phyloP scores from a whole-genome alignment of 2,113 vertebrate species.

The Rynchops niger region DNA sequence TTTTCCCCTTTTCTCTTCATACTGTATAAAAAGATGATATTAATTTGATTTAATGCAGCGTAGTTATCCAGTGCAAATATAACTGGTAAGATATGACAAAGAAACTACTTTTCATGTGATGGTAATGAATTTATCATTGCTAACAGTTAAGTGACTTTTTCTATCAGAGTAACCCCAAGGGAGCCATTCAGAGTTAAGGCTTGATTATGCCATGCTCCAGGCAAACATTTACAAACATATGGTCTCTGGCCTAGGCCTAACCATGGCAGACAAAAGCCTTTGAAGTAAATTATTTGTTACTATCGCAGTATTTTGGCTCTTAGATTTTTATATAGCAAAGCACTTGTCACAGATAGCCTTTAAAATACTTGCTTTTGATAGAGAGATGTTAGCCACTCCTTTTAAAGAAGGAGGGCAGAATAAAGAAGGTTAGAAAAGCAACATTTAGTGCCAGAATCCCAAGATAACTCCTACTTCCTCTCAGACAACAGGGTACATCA shows the following conservation, averaged over 20 bases:
- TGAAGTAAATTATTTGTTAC: background rate
- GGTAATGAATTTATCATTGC: background rate
- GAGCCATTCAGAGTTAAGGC: background rate
- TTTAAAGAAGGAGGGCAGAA: background rate
- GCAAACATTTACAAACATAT: background rate
- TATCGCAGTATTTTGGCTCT: background rate
- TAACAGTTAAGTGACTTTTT: background rate
- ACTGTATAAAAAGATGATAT: background rate
- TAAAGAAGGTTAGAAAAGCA: background rate
- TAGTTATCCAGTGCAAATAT: background rate
- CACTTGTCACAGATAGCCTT: background rate
- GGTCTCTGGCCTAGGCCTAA: background rate
- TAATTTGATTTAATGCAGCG: background rate
- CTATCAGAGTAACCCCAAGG: background rate
- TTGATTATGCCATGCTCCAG: background rate
- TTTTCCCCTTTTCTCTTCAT: background rate
- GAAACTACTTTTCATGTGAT: background rate
- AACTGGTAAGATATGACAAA: background rate
- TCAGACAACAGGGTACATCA: background rate
- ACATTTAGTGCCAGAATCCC: background rate
- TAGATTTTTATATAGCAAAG: background rate
- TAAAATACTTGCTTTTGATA: background rate
- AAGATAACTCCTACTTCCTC: background rate
- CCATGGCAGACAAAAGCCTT: background rate
- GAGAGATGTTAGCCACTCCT: background rate